Evolutionary conservation across 92 coral and sea anemone species (phyloP).

Genomic region (Paragorgia papillata): DNA sequence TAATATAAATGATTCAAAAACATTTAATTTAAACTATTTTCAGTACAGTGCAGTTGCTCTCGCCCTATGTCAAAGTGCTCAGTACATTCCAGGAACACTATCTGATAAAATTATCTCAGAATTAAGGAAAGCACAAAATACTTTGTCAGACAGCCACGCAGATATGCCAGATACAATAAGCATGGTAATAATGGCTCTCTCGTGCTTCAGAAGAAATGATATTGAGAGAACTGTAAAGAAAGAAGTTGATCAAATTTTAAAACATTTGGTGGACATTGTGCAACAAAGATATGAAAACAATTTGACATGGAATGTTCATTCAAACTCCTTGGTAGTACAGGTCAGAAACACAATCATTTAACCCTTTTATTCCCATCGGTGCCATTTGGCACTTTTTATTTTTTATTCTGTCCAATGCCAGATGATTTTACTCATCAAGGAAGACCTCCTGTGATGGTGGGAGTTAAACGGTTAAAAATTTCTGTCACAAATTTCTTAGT

Average conservation of each 20-base stretch:
- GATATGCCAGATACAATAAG: constrained; percentile 14
- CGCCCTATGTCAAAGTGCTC: constrained; percentile 16
- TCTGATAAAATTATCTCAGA: no score
- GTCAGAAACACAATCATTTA: neutral
- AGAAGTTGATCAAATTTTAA: neutral
- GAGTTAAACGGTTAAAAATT: no score
- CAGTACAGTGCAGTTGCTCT: constrained; percentile 18
- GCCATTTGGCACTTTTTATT: no score
- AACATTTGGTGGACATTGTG: neutral
- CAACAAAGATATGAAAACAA: neutral
- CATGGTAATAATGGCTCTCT: constrained; percentile 29
- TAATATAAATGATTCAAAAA: neutral
- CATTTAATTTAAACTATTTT: neutral
- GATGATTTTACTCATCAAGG: no score
- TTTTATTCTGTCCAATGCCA: no score
- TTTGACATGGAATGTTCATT: constrained; percentile 15
- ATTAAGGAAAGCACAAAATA: neutral
- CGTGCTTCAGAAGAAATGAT: constrained; percentile 10
- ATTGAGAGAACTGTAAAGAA: neutral
- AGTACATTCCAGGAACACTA: neutral
- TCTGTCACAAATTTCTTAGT: no score
- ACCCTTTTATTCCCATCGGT: no score
- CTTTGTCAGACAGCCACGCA: neutral
- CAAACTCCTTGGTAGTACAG: constrained; percentile 16
- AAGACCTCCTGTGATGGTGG: no score